phyloP scores from a whole-genome alignment of 2,113 vertebrate species.

The Girardinichthys multiradiatus region DNA sequence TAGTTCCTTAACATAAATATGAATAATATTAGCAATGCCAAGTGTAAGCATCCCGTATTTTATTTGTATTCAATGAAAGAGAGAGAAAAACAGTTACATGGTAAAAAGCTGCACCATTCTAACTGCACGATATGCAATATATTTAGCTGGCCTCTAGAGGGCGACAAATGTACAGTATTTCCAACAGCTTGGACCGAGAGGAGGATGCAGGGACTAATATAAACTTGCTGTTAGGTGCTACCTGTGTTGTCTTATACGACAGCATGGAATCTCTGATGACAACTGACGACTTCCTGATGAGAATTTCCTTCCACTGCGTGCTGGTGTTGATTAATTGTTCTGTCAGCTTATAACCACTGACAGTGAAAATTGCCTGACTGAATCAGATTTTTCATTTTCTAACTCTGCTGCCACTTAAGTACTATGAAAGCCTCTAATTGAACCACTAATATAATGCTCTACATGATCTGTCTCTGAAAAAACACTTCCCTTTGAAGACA shows the following conservation, averaged over 20 bases:
- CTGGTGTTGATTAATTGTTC: slow-evolving; percentile 61
- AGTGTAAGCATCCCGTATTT: no score
- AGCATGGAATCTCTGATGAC: slow-evolving; percentile 18
- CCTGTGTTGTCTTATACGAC: slow-evolving; percentile 29
- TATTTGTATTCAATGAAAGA: not conserved
- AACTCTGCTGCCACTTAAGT: slow-evolving; percentile 48
- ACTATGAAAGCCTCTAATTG: slow-evolving; percentile 45
- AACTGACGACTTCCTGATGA: slow-evolving; percentile 66
- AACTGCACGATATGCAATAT: not conserved
- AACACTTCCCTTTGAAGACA: slow-evolving; percentile 16
- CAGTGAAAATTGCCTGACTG: slow-evolving; percentile 53
- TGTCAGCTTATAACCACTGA: slow-evolving; percentile 40
- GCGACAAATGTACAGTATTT: slow-evolving; percentile 24
- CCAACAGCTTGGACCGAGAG: not conserved
- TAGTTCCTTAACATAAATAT: no score
- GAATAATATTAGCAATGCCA: no score
- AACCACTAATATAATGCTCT: slow-evolving; percentile 23
- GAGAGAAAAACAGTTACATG: not conserved
- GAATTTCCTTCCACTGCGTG: slow-evolving; percentile 49
- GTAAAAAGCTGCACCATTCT: not conserved
- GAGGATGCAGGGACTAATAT: not conserved
- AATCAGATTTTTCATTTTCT: slow-evolving; percentile 61
- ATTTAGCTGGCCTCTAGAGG: slow-evolving; percentile 57
- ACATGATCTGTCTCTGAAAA: slow-evolving; percentile 2
- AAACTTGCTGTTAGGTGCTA: slow-evolving; percentile 28